Evolutionary conservation across 53 echinoderm and acorn worm species (phyloP).

Genomic region (Pentamera pediparva): DNA sequence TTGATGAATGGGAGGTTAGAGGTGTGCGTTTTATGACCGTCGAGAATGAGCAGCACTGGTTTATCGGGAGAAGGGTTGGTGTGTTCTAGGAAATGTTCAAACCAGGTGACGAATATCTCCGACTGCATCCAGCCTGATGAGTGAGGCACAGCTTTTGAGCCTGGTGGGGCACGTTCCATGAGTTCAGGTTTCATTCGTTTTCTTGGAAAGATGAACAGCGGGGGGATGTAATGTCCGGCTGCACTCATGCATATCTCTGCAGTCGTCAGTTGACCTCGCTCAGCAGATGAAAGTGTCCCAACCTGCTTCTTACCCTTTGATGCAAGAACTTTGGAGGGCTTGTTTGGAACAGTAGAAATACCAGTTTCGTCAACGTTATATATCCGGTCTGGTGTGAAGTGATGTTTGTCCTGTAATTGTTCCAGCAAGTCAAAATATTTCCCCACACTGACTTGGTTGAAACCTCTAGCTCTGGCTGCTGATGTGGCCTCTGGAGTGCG

Average conservation of each 20-base stretch:
- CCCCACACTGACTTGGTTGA: conserved; percentile 13
- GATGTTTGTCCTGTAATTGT: conserved; percentile 3
- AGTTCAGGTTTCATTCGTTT: conserved; percentile 34
- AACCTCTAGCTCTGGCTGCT: conserved; percentile 9
- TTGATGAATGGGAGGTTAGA: conserved; percentile 17
- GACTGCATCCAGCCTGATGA: conserved; percentile 60
- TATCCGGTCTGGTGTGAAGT: conserved; percentile 8
- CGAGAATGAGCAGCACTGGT: not conserved
- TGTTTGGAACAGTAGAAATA: conserved; percentile 26
- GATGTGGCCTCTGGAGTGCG: conserved; percentile 21
- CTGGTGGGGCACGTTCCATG: conserved; percentile 27
- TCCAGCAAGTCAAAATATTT: conserved; percentile 18
- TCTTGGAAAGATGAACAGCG: conserved; percentile 12
- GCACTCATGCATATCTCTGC: conserved; percentile 30
- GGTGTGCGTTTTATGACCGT: conserved; percentile 11
- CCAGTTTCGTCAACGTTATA: conserved; percentile 37
- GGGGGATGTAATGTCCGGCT: conserved; percentile 22
- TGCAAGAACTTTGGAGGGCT: conserved; percentile 6
- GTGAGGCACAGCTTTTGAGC: conserved; percentile 41
- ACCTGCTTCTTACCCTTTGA: conserved; percentile 25
- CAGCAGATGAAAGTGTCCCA: conserved; percentile 11
- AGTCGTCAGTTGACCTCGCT: conserved; percentile 15
- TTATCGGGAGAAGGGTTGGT: conserved; percentile 11
- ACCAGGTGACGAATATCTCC: conserved; percentile 42
- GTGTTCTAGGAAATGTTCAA: conserved; percentile 49